Conservation (phyloP, 2,113 vertebrate species). For the Myxocyprinus asiaticus region DNA sequence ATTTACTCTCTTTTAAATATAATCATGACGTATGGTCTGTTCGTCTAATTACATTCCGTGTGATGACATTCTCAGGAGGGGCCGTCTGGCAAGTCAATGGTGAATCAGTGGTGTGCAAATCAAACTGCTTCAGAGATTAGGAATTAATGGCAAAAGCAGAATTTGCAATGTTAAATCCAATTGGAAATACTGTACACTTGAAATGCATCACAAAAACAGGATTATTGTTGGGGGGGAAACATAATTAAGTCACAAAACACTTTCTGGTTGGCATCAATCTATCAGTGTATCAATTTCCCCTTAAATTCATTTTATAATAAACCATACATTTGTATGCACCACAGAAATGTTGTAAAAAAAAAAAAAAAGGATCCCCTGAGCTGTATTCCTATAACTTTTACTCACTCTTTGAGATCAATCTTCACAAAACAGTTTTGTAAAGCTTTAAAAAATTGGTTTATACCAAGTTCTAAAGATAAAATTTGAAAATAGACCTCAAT, state of each 20-base stretch:
- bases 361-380: neutral
- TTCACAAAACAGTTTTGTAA: neutral
- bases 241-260: neutral
- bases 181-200: constrained; percentile 25
- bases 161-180: constrained; percentile 41
- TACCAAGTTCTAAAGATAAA: neutral
- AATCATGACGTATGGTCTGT: constrained; percentile 57
- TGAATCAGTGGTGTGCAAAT: constrained; percentile 52
- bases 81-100: constrained; percentile 37
- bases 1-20: constrained; percentile 59
- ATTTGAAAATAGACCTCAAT: constrained; percentile 14
- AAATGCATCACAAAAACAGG: constrained; percentile 45
- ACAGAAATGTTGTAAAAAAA: too few relatives aligned
- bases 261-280: too few relatives aligned
- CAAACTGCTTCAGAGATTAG: constrained; percentile 49
- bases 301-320: neutral
- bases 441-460: neutral
- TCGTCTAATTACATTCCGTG: constrained; percentile 53
- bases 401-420: neutral
- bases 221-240: constrained; percentile 26
- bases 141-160: constrained; percentile 49
- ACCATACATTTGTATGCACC: neutral
- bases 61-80: constrained; percentile 54
- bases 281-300: neutral
- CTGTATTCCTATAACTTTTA: neutral